phyloP scores from a whole-genome alignment of 2,888 invertebrate genomes.

The Caenorhabditis sp. region DNA sequence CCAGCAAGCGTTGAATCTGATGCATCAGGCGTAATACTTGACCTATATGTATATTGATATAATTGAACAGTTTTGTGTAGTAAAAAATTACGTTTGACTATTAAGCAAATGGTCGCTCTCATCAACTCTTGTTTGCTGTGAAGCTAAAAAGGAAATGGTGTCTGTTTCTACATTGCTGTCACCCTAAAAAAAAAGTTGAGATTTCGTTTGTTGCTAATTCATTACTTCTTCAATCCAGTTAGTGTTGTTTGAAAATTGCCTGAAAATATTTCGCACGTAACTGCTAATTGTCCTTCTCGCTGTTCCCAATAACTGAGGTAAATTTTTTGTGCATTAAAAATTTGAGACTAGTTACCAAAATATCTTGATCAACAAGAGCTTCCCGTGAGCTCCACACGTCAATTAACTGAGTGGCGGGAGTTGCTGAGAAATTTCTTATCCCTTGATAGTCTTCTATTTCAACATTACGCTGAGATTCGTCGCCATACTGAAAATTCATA shows the following conservation, averaged over 20 bases:
- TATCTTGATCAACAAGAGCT: conserved; percentile 55
- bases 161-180: conserved; percentile 24
- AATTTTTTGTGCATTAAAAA: neutral
- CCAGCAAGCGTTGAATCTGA: no score
- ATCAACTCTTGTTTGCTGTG: no score
- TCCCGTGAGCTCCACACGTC: conserved; percentile 60
- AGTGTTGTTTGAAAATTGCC: neutral
- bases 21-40: no score
- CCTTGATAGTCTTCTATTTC: neutral
- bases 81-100: no score
- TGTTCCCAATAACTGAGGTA: conserved; percentile 20
- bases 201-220: neutral
- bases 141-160: conserved; percentile 20
- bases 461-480: neutral
- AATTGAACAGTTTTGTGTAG: no score
- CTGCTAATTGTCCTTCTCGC: conserved; percentile 22
- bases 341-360: no score
- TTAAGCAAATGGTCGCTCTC: no score
- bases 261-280: conserved; percentile 23
- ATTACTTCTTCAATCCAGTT: no score
- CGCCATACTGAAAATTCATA: neutral
- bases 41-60: no score
- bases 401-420: neutral
- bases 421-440: no score
- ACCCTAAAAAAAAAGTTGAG: neutral